Evolutionary conservation across 2,888 invertebrate genomes (phyloP).

Genomic region (Polyommatus iphigenia): DNA sequence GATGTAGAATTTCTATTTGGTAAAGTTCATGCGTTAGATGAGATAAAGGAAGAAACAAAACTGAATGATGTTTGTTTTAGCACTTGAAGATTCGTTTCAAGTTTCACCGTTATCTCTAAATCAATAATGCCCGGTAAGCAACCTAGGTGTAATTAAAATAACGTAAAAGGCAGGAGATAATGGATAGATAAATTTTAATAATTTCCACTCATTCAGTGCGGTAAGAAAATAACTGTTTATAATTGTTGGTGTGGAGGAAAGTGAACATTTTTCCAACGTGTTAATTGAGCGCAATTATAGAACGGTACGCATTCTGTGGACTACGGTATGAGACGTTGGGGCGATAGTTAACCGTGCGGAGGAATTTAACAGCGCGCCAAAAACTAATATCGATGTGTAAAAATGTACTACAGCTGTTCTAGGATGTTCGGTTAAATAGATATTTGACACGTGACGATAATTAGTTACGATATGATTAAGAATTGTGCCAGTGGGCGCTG

Average conservation of each 20-base stretch:
- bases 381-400: slow-evolving; percentile 38
- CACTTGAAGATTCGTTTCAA: background rate
- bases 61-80: background rate
- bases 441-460: slow-evolving; percentile 43
- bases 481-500: slow-evolving; percentile 29
- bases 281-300: slow-evolving; percentile 25
- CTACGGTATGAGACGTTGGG: background rate
- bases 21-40: background rate
- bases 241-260: slow-evolving; percentile 17
- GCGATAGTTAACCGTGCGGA: slow-evolving; percentile 23
- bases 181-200: slow-evolving; percentile 23
- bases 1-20: background rate
- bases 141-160: background rate
- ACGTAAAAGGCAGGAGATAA: slow-evolving; percentile 18
- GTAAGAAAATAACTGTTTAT: slow-evolving; percentile 23
- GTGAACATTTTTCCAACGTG: slow-evolving; percentile 19
- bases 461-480: slow-evolving; percentile 47
- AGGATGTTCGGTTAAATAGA: slow-evolving; percentile 43
- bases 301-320: background rate
- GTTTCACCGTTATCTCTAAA: slow-evolving; percentile 18
- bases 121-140: slow-evolving; percentile 24
- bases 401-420: slow-evolving; percentile 45
- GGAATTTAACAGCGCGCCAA: slow-evolving; percentile 32
- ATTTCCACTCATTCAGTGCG: slow-evolving; percentile 23
- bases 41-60: background rate